Percentiles rank a stretch among this genome's conserved stretches.
Evolutionary conservation across 2,888 invertebrate species (phyloP).

Genomic region (Ceriagrion tenellum): DNA sequence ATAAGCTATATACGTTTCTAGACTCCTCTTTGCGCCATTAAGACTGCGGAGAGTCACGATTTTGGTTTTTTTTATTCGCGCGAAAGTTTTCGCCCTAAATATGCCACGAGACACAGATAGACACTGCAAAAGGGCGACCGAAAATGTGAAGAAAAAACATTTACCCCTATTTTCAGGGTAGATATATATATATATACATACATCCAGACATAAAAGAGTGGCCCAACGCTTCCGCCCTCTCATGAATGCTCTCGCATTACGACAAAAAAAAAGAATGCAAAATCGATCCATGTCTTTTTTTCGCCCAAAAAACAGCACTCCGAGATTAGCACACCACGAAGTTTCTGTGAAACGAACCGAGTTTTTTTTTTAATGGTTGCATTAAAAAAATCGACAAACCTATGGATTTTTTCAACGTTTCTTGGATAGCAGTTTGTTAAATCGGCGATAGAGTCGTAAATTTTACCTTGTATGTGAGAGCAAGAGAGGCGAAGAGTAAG

Average conservation of each 20-base stretch:
- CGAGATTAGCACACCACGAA: background rate
- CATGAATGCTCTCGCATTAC: background rate
- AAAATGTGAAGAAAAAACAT: background rate
- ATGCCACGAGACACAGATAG: background rate
- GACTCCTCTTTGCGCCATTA: background rate
- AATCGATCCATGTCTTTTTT: background rate
- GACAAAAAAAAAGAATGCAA: background rate
- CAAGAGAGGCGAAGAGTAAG: background rate
- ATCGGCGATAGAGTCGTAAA: slow-evolving; percentile 32
- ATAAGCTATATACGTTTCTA: background rate
- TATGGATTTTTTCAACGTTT: slow-evolving; percentile 30
- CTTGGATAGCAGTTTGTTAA: background rate
- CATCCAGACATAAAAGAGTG: background rate
- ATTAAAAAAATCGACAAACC: background rate
- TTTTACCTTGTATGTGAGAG: background rate
- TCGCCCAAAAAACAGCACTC: background rate
- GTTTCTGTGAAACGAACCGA: background rate
- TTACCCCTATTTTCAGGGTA: background rate
- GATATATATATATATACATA: background rate
- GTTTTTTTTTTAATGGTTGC: background rate
- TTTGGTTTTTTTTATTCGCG: background rate
- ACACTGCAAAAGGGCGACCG: background rate
- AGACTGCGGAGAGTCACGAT: background rate
- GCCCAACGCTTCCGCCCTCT: background rate
- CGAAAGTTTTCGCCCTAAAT: background rate